Conservation (phyloP, 2,888 invertebrate genomes). For the Hetaerina titia region DNA sequence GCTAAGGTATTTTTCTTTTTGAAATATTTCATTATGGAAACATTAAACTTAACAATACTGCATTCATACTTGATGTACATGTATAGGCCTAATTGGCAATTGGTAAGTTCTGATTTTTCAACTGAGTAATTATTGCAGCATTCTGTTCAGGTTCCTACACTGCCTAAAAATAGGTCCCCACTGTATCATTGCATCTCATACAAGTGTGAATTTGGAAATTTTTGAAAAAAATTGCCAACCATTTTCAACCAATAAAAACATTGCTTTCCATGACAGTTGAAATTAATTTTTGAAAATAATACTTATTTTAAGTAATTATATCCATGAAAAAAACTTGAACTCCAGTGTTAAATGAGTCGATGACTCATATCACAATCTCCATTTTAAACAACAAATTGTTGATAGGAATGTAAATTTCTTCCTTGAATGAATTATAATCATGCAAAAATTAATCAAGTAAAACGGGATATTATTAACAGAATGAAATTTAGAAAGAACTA, state of each 20-base stretch:
- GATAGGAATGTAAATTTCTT: background rate
- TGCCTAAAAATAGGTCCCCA: background rate
- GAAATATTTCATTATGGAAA: no score
- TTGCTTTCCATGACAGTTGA: background rate
- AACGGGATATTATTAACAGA: background rate
- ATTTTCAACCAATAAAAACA: background rate
- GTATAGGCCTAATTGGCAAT: no score
- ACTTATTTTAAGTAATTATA: background rate
- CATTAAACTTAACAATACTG: no score
- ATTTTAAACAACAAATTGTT: background rate
- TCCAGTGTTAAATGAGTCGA: background rate
- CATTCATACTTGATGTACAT: no score
- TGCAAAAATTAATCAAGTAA: background rate
- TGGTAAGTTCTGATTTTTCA: no score
- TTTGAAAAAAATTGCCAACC: background rate
- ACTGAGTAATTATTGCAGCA: no score
- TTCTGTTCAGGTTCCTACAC: no score
- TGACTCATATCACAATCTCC: background rate
- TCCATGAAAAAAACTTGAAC: background rate
- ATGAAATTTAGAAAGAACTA: background rate
- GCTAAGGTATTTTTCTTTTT: no score
- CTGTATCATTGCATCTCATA: background rate
- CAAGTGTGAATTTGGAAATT: background rate
- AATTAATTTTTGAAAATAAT: background rate
- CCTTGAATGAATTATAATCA: background rate